Base-by-base conservation (phyloP, 2,888 invertebrate genomes). In the Eupithecia centaureata region DNA sequence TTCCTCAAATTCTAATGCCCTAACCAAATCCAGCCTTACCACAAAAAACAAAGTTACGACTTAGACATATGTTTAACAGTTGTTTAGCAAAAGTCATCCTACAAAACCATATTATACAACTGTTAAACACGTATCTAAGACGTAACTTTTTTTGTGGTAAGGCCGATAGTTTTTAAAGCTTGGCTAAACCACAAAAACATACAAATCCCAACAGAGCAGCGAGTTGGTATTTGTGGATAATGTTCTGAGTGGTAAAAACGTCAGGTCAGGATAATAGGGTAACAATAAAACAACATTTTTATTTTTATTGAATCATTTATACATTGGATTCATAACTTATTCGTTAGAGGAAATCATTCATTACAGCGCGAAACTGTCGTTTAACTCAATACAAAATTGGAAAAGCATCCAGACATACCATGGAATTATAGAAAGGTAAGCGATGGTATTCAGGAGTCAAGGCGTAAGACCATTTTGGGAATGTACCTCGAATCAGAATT, bases 231-330 rank as follows among this genome's bases (percentile, higher is more conserved):
- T n/a, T 38, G 15, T 7, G n/a, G n/a, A n/a, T 7, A 38, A 38
- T 38, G 0, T 38, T 35, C 5, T 42, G 18, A 8, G 18, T 18
- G 18, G 8, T 1, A 42, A 42, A 42, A 42, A 15, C n/a, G 8
- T 5, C 7, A 42, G 2, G 2, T 7, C n/a, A 32, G 32, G 18
- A 30, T 15, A 15, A 15, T 1, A 28, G 59, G 65, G 52, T 62
- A 66, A n/a, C 83, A 88, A 88, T 88, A 73, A 89, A 90, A 91
- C 87, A 86, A 71, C 79, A 73, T 76, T 85, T 18, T 7, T 76
- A 83, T 85, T 80, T 91, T 91, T 90, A 90, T 90, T 91, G 83
- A 89, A 87, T 91, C 84, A 86, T 89, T 88, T 90, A 88, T 89
- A 90, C 88, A 88, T 84, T 86, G 84, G 84, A 84, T 85, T 86